Evolutionary conservation across 1,140 invertebrate species (phyloP).

Genomic region (Neotoxoptera formosana): DNA sequence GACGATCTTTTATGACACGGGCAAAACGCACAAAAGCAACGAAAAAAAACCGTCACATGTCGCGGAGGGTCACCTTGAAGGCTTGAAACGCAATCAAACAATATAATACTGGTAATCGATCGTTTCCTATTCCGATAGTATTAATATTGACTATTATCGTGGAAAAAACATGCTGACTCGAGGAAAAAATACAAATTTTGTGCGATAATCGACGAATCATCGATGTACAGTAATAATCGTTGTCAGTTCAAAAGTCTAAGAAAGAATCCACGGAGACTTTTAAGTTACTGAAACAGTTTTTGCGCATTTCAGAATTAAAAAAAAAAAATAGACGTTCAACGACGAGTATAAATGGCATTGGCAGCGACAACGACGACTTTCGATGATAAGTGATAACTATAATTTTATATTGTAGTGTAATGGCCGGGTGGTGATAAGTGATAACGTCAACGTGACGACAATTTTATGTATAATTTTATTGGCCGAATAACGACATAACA

Average conservation of each 20-base stretch:
- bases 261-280: neutral
- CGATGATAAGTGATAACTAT: neutral
- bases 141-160: neutral
- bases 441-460: neutral
- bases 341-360: neutral
- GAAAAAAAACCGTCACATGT: neutral
- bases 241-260: neutral
- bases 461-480: constrained; percentile 30
- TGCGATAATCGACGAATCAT: neutral
- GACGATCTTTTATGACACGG: neutral
- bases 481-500: neutral
- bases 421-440: neutral
- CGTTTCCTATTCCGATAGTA: constrained; percentile 9
- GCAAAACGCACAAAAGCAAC: neutral
- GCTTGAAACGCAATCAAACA: constrained; percentile 15
- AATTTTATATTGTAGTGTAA: neutral
- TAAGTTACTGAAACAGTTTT: neutral
- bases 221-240: neutral
- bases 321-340: neutral
- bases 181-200: neutral
- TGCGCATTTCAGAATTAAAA: neutral
- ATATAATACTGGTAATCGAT: constrained; percentile 31
- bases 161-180: neutral
- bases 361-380: neutral
- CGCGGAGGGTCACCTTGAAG: constrained; percentile 22